phyloP scores from a whole-genome alignment of 30 jellyfish, hydroid and myxozoan species.

The Chrysaora quinquecirrha region DNA sequence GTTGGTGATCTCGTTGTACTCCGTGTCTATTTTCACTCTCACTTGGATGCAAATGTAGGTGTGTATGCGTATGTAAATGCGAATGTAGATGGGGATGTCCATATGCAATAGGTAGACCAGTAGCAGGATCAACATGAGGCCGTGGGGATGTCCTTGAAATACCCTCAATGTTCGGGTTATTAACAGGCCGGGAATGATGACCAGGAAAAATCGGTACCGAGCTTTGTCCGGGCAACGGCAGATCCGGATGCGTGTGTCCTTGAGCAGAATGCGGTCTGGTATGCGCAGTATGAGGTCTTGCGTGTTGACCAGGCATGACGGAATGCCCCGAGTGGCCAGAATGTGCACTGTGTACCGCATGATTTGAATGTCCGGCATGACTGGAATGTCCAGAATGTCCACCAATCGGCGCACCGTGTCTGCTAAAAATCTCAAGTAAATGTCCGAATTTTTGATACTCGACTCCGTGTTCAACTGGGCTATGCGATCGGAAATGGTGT shows the following conservation, averaged over 20 bases:
- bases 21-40: slow-evolving; percentile 62
- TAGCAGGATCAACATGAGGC: slow-evolving; percentile 80
- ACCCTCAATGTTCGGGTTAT: slow-evolving; percentile 67
- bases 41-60: slow-evolving; percentile 96
- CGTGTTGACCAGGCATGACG: slow-evolving; percentile 52
- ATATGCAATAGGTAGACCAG: slow-evolving; percentile 75
- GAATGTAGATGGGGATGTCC: slow-evolving; percentile 96
- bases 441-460: slow-evolving; percentile 73
- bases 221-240: slow-evolving; percentile 66
- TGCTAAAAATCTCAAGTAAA: slow-evolving; percentile 50
- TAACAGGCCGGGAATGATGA: slow-evolving; percentile 67
- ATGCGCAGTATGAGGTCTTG: slow-evolving; percentile 52
- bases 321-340: slow-evolving; percentile 42
- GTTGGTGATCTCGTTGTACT: slow-evolving; percentile 70
- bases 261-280: slow-evolving; percentile 32
- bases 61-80: slow-evolving; percentile 97
- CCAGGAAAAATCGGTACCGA: slow-evolving; percentile 67
- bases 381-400: slow-evolving; percentile 47
- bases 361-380: slow-evolving; percentile 28
- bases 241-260: slow-evolving; percentile 60
- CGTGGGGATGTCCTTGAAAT: slow-evolving; percentile 79
- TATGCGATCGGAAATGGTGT: slow-evolving; percentile 50
- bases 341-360: slow-evolving; percentile 40
- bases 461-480: slow-evolving; percentile 64
- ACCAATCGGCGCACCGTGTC: slow-evolving; percentile 77